Percentiles rank a stretch among this genome's conserved stretches.
These are phyloP conservation scores for Pelecanoides urinatrix DNA, from an alignment of 2,113 vertebrate species.

Conservation along the genomic window DNA sequence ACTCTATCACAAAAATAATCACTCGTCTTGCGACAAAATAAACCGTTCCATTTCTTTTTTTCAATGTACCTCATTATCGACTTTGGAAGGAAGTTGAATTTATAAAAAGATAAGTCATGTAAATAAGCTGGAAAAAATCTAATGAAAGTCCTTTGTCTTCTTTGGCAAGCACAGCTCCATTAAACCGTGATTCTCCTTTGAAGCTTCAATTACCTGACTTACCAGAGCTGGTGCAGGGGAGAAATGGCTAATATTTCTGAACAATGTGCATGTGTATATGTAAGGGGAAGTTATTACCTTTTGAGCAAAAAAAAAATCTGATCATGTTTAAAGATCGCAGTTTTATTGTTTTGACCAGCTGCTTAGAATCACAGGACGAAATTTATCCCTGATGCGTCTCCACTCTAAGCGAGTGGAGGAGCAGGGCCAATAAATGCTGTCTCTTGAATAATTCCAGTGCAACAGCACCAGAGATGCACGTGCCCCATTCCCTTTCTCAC, in stretches of 20 bases:
- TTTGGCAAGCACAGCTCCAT: conserved; percentile 50
- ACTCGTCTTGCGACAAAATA: conserved; percentile 38
- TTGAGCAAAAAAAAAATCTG: not conserved
- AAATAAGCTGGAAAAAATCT: conserved; percentile 61
- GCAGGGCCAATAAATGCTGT: not conserved
- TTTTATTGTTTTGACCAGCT: conserved; percentile 41
- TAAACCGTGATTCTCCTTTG: conserved; percentile 52
- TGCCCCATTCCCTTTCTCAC: not conserved
- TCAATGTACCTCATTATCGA: conserved; percentile 51
- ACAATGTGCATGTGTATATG: not conserved
- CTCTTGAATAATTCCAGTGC: not conserved
- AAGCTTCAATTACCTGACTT: conserved; percentile 65
- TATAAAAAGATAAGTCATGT: conserved; percentile 61
- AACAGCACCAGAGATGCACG: not conserved
- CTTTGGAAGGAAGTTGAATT: conserved; percentile 65
- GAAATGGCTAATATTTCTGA: conserved; percentile 34
- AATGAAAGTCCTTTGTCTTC: conserved; percentile 58
- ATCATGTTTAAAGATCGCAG: conserved; percentile 4
- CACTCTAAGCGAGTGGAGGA: not conserved
- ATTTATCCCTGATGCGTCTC: not conserved
- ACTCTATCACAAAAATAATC: conserved; percentile 55
- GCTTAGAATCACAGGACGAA: not conserved
- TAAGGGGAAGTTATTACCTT: conserved; percentile 4
- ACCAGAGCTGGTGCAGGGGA: not conserved
- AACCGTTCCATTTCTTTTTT: conserved; percentile 45